These are phyloP conservation scores for Drosophila nigrodunni DNA, from an alignment of 1,140 invertebrate genomes.

Conservation along the genomic window DNA sequence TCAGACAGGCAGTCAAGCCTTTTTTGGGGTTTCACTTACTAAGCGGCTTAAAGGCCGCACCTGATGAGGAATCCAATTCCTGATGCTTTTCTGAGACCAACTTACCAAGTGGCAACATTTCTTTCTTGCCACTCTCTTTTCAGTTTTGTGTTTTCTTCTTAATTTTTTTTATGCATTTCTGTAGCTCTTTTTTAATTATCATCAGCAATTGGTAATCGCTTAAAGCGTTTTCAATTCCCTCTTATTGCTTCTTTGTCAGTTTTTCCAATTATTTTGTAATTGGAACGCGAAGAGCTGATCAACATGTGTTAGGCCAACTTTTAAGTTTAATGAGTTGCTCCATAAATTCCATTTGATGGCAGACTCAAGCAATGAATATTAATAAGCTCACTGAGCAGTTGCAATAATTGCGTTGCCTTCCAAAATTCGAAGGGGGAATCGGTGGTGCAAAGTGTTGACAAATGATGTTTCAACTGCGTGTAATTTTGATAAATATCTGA, in stretches of 20 bases:
- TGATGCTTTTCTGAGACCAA: conserved; percentile 3
- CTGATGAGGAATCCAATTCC: conserved; percentile 50
- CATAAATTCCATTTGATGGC: conserved; percentile 71
- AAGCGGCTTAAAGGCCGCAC: conserved; percentile 74
- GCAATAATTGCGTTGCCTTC: conserved; percentile 53
- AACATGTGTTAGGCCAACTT: conserved; percentile 72
- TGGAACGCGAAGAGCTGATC: conserved; percentile 25
- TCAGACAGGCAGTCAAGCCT: conserved; percentile 54
- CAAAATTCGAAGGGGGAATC: not conserved
- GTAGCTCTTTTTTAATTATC: conserved; percentile 66
- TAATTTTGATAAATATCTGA: conserved; percentile 64
- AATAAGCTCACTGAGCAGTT: conserved; percentile 75
- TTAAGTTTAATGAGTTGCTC: conserved; percentile 53
- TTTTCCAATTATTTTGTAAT: conserved; percentile 42
- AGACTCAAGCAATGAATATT: conserved; percentile 69
- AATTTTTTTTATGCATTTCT: conserved; percentile 22
- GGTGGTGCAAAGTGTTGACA: conserved; percentile 48
- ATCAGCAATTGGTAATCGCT: conserved; percentile 54
- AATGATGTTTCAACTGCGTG: conserved; percentile 65
- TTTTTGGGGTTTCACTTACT: conserved; percentile 75
- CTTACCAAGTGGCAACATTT: conserved; percentile 24
- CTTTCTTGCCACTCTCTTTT: conserved; percentile 26
- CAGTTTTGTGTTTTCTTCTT: conserved; percentile 21
- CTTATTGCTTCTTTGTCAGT: conserved; percentile 26
- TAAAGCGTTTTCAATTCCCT: conserved; percentile 29